A percentile compares a stretch with the other conserved stretches of the same genome.
Conservation (phyloP, 2,888 invertebrate genomes). For the Epinotia brunnichana region DNA sequence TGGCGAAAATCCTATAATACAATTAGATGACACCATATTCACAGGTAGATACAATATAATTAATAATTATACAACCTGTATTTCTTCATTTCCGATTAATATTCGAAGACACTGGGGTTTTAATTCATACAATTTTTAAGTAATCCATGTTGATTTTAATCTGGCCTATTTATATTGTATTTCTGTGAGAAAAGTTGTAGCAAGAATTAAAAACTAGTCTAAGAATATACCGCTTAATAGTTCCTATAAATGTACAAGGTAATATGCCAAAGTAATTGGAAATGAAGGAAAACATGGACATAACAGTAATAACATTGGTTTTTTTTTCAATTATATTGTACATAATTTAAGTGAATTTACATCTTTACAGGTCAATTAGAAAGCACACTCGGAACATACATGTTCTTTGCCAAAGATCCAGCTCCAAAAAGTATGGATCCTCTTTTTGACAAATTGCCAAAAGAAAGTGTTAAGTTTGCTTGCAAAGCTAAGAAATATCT, state of each 20-base stretch:
- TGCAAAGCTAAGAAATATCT: constrained; percentile 87
- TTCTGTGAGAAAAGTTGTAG: too few species aligned
- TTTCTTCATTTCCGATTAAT: not conserved
- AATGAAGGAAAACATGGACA: not conserved
- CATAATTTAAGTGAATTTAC: not conserved
- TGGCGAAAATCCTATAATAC: constrained; percentile 85
- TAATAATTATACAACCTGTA: not conserved
- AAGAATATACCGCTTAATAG: too few species aligned
- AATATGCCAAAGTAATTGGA: too few species aligned
- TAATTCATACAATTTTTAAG: too few species aligned
- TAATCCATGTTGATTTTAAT: too few species aligned
- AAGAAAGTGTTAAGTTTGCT: constrained; percentile 83
- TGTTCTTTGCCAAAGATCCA: constrained; percentile 88
- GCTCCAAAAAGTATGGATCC: constrained; percentile 74
- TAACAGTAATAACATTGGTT: not conserved
- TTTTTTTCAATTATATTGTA: not conserved
- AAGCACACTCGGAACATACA: constrained; percentile 87
- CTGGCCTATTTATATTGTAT: too few species aligned
- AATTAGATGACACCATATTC: constrained; percentile 87
- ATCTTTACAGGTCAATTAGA: constrained; percentile 85
- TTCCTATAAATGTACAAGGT: too few species aligned
- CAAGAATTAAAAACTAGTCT: too few species aligned
- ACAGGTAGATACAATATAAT: constrained; percentile 66
- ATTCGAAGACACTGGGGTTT: too few species aligned
- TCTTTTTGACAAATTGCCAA: constrained; percentile 83